phyloP scores from a whole-genome alignment of 2,797 vertebrate species.

The Ambastaia sidthimunki region DNA sequence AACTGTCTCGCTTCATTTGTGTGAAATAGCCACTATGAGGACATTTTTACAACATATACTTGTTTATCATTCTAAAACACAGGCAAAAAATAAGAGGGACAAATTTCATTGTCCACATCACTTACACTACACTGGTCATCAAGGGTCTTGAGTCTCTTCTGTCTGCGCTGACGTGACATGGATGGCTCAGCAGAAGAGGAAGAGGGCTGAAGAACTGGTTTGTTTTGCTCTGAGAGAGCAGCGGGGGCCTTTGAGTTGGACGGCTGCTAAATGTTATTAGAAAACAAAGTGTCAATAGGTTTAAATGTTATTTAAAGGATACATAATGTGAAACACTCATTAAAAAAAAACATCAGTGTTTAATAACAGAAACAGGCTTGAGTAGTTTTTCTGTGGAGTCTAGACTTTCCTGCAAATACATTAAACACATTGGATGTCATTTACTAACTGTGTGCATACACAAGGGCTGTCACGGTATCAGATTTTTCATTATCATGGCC shows the following conservation, averaged over 20 bases:
- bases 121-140: constrained; percentile 69
- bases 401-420: constrained; percentile 59
- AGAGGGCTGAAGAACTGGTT: constrained; percentile 59
- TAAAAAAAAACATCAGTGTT: background rate
- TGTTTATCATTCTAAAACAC: too few species aligned
- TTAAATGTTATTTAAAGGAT: background rate
- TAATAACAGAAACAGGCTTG: constrained; percentile 69
- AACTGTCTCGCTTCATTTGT: too few species aligned
- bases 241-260: constrained; percentile 56
- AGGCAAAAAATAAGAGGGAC: too few species aligned
- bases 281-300: background rate
- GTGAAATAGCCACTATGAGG: too few species aligned
- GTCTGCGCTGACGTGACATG: constrained; percentile 72
- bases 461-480: too few species aligned
- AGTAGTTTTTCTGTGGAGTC: constrained; percentile 83
- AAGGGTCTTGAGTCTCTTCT: constrained; percentile 64
- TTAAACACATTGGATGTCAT: background rate
- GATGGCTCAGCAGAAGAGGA: constrained; percentile 75
- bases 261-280: constrained; percentile 71
- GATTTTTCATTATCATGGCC: too few species aligned
- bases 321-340: background rate
- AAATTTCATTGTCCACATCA: background rate
- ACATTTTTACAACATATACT: too few species aligned
- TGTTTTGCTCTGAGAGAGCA: constrained; percentile 50
- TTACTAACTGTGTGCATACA: too few species aligned